Base-by-base conservation (phyloP, 1,140 invertebrate species). In the Penaeus chinensis region DNA sequence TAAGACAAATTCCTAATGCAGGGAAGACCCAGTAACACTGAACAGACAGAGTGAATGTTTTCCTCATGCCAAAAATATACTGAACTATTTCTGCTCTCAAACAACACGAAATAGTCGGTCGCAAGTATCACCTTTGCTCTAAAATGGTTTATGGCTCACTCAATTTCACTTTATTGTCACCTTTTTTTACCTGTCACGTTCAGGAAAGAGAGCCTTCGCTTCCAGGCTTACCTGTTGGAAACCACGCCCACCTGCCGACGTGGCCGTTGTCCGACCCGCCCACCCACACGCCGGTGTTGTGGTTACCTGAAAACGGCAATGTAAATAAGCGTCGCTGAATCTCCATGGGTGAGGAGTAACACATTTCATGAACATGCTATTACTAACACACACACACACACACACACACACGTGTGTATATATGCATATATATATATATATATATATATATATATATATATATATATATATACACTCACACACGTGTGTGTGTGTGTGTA, bases 181-280 rank as follows among this genome's bases (percentile, higher is more conserved):
- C 54, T 13, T 54, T 42, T 42, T 54, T 54, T 54, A 54, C 16
- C 54, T 11, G 16, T 13, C 54, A 54, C 54, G 54, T 54, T 16
- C 54, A 54, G 3, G n/a, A 13, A 32, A 3, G 22, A 42, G 11
- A 65, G 69, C 19, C 54, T 74, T 19, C 78, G 77, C 66, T n/a
- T 47, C 18, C 24, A 71, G 19, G 66, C 86, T 90, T 76, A 90
- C 90, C 90, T 83, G 90, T 90, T 27, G 90, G 89, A 69, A 89
- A 90, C 90, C 90, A 90, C 62, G 90, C 88, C 90, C 90, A 90
- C 77, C 85, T 85, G 8, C 89, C 90, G 60, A 61, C 71, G 71
- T 90, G 90, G 19, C 90, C 90, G 82, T 90, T 90, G 69, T 90
- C 90, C 11, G 90, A 90, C 16, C 89, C 90, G n/a, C 90, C 90